A percentile compares a stretch with the other conserved stretches of the same genome.
Conservation (phyloP, 2,113 vertebrate genomes). For the Phycodurus eques region DNA sequence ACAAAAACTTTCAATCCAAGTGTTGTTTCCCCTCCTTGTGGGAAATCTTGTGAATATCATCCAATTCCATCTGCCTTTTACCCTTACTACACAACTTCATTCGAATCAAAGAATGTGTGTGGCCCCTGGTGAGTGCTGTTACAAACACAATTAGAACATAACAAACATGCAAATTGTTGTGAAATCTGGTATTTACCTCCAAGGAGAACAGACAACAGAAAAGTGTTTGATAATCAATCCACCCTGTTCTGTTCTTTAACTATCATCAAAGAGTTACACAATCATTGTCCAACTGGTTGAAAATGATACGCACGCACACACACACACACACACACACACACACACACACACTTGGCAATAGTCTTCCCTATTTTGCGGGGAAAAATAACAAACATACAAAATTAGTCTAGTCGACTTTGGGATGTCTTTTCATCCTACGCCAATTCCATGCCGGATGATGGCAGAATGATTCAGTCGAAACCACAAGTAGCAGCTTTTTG, state of each 20-base stretch:
- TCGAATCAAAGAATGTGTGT: not conserved
- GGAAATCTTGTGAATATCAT: not conserved
- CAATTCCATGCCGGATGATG: slow-evolving; percentile 8
- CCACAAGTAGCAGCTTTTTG: not conserved
- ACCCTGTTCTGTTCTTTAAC: not conserved
- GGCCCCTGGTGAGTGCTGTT: not conserved
- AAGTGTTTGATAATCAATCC: not conserved
- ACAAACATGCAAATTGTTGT: not conserved
- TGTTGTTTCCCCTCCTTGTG: not conserved
- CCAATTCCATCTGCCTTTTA: not conserved
- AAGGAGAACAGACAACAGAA: not conserved
- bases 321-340: not conserved
- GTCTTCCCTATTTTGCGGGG: slow-evolving; percentile 13
- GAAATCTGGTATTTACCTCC: not conserved
- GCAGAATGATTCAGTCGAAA: slow-evolving; percentile 30
- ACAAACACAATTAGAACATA: not conserved
- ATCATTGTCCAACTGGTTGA: not conserved
- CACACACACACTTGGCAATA: slow-evolving; percentile 12
- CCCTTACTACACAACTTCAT: not conserved
- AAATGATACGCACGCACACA: not conserved
- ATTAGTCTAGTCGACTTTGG: not conserved
- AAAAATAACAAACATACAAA: slow-evolving; percentile 1
- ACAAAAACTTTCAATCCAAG: not conserved
- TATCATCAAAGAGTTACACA: not conserved
- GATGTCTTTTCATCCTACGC: not conserved